Evolutionary conservation across 2,797 vertebrate genomes (phyloP), one percentile per base, ranked within the genome.

Genomic region (Coendou prehensilis): DNA sequence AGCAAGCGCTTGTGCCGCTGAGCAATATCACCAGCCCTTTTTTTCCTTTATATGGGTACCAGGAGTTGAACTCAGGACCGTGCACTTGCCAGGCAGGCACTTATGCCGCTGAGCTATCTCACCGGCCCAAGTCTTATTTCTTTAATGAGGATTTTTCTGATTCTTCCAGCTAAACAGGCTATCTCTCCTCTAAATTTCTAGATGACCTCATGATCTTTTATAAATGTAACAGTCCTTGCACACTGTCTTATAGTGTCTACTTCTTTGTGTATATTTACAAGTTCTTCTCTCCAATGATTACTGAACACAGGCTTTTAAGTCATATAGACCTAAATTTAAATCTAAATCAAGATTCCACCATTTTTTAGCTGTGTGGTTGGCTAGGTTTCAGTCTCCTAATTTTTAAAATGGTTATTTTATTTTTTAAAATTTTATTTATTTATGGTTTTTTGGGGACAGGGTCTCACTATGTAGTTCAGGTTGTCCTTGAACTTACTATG

Each of bases 291-390:
- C n/a, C 63, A 73, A 5, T 45, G 23, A 84, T 57, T 41, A 97
- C 56, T 93, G n/a, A 87, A 82, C 37, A 69, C 2, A 47, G 45
- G 41, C 59, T 97, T 79, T 86, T 6, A 92, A 91, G 11, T 87
- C 30, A 80, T 22, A 94, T 6, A 83, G 82, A 82, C 52, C 47
- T 87, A 95, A 94, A 95, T 76, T 37, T 33, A 94, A 88, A 88
- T 75, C 17, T 80, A 93, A 93, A 96, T 76, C 10, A 91, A 97
- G 81, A 96, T 8, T 54, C 41, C 0, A 93, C 30, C 52, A 59
- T 50, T 91, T 95, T 78, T 50, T 50, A 94, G 63, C 63, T 87
- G 18, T 71, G 33, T 59, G 26, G 59, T 8, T 87, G 45, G 52
- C 30, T 83, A 79, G 33, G 6, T 89, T 95, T 94, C 47, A 76